phyloP scores from a whole-genome alignment of 2,113 vertebrate genomes.

The Seriola rivoliana region DNA sequence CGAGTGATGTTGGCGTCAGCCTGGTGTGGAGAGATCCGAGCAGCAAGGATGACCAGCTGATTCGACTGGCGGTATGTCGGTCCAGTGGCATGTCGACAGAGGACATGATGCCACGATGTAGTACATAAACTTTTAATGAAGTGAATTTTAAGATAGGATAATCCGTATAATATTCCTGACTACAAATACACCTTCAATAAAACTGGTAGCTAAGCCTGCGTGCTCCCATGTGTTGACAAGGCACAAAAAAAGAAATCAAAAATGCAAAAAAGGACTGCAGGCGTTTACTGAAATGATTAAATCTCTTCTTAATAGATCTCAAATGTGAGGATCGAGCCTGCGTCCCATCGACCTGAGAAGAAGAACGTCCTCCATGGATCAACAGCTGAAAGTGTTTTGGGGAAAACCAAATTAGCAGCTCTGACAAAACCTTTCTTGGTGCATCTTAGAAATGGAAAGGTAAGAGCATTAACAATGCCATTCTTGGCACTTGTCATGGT shows the following conservation, averaged over 20 bases:
- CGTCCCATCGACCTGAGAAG: conserved; percentile 80
- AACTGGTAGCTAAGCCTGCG: background rate
- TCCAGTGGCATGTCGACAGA: background rate
- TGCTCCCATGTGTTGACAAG: background rate
- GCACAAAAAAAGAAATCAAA: background rate
- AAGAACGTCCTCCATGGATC: conserved; percentile 90
- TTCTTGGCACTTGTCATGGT: too few relatives aligned
- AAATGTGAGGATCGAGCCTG: conserved; percentile 88
- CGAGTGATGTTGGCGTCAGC: conserved; percentile 87
- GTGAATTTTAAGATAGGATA: background rate
- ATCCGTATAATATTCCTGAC: background rate
- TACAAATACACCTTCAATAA: background rate
- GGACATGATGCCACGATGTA: background rate
- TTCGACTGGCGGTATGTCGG: conserved; percentile 87
- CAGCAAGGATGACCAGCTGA: conserved; percentile 91
- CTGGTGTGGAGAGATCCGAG: conserved; percentile 93
- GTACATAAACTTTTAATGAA: background rate
- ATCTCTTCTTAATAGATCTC: conserved; percentile 85
- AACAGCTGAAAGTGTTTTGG: conserved; percentile 84
- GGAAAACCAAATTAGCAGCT: conserved; percentile 85
- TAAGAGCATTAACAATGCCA: conserved; percentile 68
- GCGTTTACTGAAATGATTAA: background rate
- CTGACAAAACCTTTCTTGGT: conserved; percentile 90
- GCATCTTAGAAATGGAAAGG: conserved; percentile 92
- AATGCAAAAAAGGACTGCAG: background rate